Conservation (phyloP, 1,140 invertebrate genomes). For the Drosophila pruinosa region DNA sequence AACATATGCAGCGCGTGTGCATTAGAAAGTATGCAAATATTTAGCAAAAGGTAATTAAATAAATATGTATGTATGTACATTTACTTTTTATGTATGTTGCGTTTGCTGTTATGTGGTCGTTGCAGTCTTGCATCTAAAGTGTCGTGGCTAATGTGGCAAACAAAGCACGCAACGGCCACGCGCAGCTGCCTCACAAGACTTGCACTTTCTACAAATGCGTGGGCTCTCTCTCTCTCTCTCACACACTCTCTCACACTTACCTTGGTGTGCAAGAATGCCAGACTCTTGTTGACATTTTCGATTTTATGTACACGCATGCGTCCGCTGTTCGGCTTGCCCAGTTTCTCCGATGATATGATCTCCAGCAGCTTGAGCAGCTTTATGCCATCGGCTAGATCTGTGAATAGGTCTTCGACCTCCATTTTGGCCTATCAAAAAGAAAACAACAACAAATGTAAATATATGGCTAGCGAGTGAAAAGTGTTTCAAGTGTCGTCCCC, state of each 20-base stretch:
- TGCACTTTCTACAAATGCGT: conserved; percentile 80
- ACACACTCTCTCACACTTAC: conserved; percentile 84
- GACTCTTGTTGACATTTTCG: conserved; percentile 99
- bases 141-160: conserved; percentile 64
- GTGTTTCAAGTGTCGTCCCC: conserved; percentile 40
- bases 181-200: conserved; percentile 74
- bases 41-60: conserved; percentile 29
- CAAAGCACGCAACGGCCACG: conserved; percentile 76
- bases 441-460: neutral
- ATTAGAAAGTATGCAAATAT: conserved; percentile 81
- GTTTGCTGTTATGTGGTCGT: conserved; percentile 11
- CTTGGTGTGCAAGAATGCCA: conserved; percentile 99
- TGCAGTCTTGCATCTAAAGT: conserved; percentile 46
- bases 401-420: conserved; percentile 98
- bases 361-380: conserved; percentile 98
- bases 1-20: conserved; percentile 45
- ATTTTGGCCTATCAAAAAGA: conserved; percentile 89
- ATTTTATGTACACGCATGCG: conserved; percentile 99
- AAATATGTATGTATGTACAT: conserved; percentile 5
- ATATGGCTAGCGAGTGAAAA: no score
- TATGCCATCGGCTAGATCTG: conserved; percentile 97
- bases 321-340: conserved; percentile 98
- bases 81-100: conserved; percentile 12
- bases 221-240: conserved; percentile 13
- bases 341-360: conserved; percentile 98